phyloP scores from a whole-genome alignment of 2,888 invertebrate genomes.

The Lasius fuliginosus region DNA sequence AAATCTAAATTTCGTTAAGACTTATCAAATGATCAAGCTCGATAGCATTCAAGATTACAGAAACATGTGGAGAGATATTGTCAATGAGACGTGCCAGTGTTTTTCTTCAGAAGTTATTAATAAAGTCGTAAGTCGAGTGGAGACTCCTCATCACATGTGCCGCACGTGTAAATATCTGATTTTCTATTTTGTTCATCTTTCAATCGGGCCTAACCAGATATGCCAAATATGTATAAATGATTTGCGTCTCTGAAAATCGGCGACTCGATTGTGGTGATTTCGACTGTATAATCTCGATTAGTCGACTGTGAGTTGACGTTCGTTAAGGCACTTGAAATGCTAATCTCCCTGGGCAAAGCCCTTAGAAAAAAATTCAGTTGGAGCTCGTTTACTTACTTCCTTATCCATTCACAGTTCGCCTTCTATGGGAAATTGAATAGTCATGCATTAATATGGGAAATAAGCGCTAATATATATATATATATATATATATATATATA shows the following conservation, averaged over 20 bases:
- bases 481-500: conserved; percentile 23
- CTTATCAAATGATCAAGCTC: background rate
- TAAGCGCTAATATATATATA: conserved; percentile 51
- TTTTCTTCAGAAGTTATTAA: background rate
- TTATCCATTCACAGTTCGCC: conserved; percentile 67
- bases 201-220: conserved; percentile 31
- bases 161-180: conserved; percentile 11
- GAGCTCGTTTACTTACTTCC: conserved; percentile 65
- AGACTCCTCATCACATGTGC: conserved; percentile 10
- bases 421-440: conserved; percentile 72
- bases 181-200: conserved; percentile 15
- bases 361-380: conserved; percentile 72
- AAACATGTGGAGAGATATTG: background rate
- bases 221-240: conserved; percentile 51
- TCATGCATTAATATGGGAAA: conserved; percentile 72
- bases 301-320: conserved; percentile 74
- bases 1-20: conserved; percentile 13
- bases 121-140: conserved; percentile 4
- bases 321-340: conserved; percentile 84
- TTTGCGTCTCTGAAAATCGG: conserved; percentile 39
- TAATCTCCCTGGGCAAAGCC: conserved; percentile 77
- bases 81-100: background rate
- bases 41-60: background rate
- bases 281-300: conserved; percentile 75
- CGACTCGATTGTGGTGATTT: conserved; percentile 52